A percentile compares a stretch with the other conserved stretches of the same genome.
These are phyloP conservation scores for Drosophila erecta DNA, from an alignment of 1,140 invertebrate genomes.

Conservation along the genomic window DNA sequence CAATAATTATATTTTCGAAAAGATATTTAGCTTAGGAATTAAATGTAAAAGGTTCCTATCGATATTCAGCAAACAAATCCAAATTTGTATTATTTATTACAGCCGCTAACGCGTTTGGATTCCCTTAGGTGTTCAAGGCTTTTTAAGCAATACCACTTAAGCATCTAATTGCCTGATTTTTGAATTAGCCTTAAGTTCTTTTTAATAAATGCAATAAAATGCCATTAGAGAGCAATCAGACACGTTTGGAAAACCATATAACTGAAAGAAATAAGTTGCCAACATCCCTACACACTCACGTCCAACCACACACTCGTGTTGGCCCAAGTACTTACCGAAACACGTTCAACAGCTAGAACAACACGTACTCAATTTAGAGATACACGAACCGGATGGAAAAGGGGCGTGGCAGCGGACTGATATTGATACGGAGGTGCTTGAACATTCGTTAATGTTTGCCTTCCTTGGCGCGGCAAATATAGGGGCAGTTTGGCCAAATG, in stretches of 20 bases:
- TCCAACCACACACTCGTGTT: slow-evolving; percentile 29
- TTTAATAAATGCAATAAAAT: slow-evolving; percentile 74
- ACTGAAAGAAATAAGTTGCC: slow-evolving; percentile 76
- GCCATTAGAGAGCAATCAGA: slow-evolving; percentile 75
- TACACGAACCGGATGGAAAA: slow-evolving; percentile 40
- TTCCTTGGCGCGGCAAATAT: slow-evolving; percentile 46
- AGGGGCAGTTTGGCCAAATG: slow-evolving; percentile 39
- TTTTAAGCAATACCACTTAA: not conserved
- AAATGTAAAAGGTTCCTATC: too few species aligned
- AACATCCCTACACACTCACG: slow-evolving; percentile 25
- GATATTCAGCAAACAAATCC: too few species aligned
- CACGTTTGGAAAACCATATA: slow-evolving; percentile 77
- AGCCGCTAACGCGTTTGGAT: not conserved
- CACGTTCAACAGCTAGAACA: slow-evolving; percentile 75
- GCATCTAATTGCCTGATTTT: slow-evolving; percentile 21
- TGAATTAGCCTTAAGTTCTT: slow-evolving; percentile 38
- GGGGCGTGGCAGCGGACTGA: slow-evolving; percentile 12
- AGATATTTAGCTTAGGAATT: too few species aligned
- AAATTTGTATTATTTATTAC: not conserved
- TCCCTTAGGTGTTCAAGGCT: not conserved
- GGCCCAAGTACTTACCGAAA: slow-evolving; percentile 71
- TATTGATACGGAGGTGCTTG: slow-evolving; percentile 52
- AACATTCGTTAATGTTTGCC: slow-evolving; percentile 62
- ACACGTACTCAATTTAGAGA: slow-evolving; percentile 80
- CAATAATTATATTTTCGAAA: not conserved